phyloP scores from a whole-genome alignment of 2,797 vertebrate species.

The Peromyscus attwateri region DNA sequence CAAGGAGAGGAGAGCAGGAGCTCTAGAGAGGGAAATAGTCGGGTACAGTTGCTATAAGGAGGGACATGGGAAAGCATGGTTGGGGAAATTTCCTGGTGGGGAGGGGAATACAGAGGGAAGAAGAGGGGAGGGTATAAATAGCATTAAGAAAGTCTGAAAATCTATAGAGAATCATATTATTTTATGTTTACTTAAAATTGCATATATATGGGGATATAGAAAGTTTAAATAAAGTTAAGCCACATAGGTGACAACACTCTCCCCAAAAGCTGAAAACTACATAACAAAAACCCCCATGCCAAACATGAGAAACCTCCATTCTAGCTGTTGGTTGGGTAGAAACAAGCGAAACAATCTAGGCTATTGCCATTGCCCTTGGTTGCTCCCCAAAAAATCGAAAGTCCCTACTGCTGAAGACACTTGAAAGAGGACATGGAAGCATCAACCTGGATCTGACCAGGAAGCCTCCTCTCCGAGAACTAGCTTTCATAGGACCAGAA shows the following conservation, averaged over 20 bases:
- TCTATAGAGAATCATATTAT: not conserved
- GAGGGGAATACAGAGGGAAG: not conserved
- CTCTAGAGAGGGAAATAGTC: not conserved
- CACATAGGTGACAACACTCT: not conserved
- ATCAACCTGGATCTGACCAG: not conserved
- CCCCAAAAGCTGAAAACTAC: not conserved
- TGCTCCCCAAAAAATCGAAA: not conserved
- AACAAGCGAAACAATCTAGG: not conserved
- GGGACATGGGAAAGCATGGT: not conserved
- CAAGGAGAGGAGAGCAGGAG: not conserved
- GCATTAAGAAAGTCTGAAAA: not conserved
- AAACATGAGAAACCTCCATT: not conserved
- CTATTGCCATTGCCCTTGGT: not conserved
- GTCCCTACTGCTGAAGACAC: not conserved
- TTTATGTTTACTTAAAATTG: not conserved
- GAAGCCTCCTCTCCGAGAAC: not conserved
- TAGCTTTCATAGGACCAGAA: not conserved
- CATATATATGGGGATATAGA: not conserved
- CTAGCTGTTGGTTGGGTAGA: not conserved
- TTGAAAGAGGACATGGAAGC: not conserved
- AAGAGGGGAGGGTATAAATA: not conserved
- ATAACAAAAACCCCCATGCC: not conserved
- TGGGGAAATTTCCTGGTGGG: not conserved
- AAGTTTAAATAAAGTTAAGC: not conserved
- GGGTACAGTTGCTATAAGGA: not conserved